phyloP scores from a whole-genome alignment of 2,113 vertebrate genomes.

The Microcebus ravelobensis region DNA sequence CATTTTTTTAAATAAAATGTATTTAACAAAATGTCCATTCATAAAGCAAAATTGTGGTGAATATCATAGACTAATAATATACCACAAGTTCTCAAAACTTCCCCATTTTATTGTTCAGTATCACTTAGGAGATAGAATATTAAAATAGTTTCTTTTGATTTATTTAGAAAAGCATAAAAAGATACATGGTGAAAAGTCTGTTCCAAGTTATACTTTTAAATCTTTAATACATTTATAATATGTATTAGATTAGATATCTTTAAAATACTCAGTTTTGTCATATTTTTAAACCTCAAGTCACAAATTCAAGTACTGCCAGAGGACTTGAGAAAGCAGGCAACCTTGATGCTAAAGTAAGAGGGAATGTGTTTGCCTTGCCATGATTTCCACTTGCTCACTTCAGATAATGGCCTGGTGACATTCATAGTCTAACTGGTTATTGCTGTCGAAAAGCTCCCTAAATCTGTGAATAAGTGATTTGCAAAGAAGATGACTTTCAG shows the following conservation, averaged over 20 bases:
- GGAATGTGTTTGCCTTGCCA: background rate
- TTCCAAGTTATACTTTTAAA: background rate
- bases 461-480: constrained; percentile 71
- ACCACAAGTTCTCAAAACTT: background rate
- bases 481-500: constrained; percentile 75
- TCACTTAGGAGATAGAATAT: background rate
- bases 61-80: background rate
- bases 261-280: background rate
- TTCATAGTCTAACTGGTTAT: constrained; percentile 60
- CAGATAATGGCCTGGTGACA: constrained; percentile 36
- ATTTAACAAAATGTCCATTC: constrained; percentile 10
- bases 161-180: background rate
- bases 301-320: background rate
- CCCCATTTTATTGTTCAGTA: background rate
- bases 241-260: no score
- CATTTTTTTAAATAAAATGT: constrained; percentile 46
- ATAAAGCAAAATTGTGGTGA: constrained; percentile 21
- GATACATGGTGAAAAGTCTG: background rate
- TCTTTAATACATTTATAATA: no score
- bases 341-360: background rate
- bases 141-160: constrained; percentile 25
- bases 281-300: background rate
- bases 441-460: constrained; percentile 58
- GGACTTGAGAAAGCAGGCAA: background rate
- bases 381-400: constrained; percentile 21